These are phyloP conservation scores for Drosophila quinaria DNA, from an alignment of 2,888 invertebrate genomes.

Conservation along the genomic window DNA sequence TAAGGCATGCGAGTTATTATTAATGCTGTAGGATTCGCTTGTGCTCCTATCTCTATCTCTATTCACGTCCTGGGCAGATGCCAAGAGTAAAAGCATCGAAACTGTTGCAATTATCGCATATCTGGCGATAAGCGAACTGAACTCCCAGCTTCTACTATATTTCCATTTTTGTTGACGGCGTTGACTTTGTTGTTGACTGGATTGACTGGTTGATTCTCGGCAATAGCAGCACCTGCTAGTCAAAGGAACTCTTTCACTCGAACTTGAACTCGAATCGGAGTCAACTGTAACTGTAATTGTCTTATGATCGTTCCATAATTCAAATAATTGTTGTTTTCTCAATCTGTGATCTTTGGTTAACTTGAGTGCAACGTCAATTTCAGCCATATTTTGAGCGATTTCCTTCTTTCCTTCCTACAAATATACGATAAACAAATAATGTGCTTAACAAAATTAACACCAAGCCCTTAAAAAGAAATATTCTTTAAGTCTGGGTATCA, in stretches of 20 bases:
- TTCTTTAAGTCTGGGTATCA: no score
- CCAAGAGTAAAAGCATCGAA: slow-evolving; percentile 38
- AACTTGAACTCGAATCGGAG: not conserved
- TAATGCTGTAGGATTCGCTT: slow-evolving; percentile 15
- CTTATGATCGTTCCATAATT: not conserved
- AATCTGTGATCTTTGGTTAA: slow-evolving; percentile 7
- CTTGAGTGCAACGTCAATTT: slow-evolving; percentile 7
- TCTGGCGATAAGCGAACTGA: slow-evolving; percentile 22
- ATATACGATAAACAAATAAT: not conserved
- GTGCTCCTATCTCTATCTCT: not conserved
- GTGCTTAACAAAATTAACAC: no score
- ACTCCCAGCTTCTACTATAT: slow-evolving; percentile 7
- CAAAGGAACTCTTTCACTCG: slow-evolving; percentile 4
- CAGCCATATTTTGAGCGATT: slow-evolving; percentile 16
- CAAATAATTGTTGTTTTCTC: not conserved
- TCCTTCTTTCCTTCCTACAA: slow-evolving; percentile 15
- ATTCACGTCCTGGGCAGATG: slow-evolving; percentile 32
- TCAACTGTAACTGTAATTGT: not conserved
- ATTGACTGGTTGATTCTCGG: not conserved
- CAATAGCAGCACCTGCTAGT: slow-evolving; percentile 16
- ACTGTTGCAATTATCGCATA: slow-evolving; percentile 28
- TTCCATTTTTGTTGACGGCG: not conserved
- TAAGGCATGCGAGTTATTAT: not conserved
- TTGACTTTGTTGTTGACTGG: not conserved
- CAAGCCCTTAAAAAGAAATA: no score